Percentiles rank a stretch among this genome's conserved stretches.
Evolutionary conservation across 2,113 vertebrate species (phyloP).

Genomic region (Xyliphius kryptos): DNA sequence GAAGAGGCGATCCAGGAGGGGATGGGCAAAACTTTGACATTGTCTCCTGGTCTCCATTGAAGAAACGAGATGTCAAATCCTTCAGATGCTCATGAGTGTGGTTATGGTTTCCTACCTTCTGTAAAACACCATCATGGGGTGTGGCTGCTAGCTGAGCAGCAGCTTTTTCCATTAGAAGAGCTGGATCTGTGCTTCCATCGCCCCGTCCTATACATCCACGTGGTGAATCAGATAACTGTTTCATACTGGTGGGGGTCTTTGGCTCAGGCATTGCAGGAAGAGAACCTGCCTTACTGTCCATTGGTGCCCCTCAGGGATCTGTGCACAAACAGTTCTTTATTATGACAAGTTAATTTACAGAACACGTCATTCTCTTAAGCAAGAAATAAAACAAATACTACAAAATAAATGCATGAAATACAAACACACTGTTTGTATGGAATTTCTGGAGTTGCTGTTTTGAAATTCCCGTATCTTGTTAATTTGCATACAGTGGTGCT

Average conservation of each 20-base stretch:
- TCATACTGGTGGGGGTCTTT: conserved; percentile 79
- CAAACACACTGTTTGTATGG: too few species aligned
- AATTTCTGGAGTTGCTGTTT: too few species aligned
- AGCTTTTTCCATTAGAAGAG: conserved; percentile 79
- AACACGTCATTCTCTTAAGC: too few species aligned
- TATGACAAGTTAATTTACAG: too few species aligned
- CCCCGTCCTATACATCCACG: conserved; percentile 70
- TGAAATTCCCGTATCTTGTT: too few species aligned
- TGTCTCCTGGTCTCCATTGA: conserved; percentile 81
- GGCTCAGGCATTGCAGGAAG: conserved; percentile 76
- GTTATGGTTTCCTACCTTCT: conserved; percentile 78
- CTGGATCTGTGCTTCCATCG: conserved; percentile 77
- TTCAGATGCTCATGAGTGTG: conserved; percentile 78
- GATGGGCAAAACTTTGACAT: conserved; percentile 68
- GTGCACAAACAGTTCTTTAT: too few species aligned
- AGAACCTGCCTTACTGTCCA: conserved; percentile 73
- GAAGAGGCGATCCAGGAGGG: conserved; percentile 63
- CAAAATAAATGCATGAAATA: too few species aligned
- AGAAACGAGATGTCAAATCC: conserved; percentile 85
- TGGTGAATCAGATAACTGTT: conserved; percentile 82
- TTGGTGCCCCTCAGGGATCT: conserved; percentile 55
- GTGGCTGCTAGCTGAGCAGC: conserved; percentile 75
- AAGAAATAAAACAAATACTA: too few species aligned
- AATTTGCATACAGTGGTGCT: too few species aligned
- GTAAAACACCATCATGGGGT: conserved; percentile 80